Evolutionary conservation across 2,113 vertebrate genomes (phyloP), one percentile per base, ranked within the genome.

Genomic region (Triplophysa siluroides): DNA sequence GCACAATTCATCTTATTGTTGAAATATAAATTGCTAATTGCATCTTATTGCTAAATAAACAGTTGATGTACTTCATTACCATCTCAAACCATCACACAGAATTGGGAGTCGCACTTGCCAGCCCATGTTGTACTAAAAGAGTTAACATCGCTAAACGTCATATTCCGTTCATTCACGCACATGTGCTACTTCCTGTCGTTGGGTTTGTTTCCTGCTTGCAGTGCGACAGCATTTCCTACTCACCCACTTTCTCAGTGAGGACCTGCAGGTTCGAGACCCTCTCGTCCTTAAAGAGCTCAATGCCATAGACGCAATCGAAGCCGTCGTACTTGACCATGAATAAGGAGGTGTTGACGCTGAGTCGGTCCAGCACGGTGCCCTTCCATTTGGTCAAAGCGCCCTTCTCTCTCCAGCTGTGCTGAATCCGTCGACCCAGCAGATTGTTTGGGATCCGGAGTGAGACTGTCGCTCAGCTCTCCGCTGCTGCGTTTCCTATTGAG

Each of bases 301-400:
- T 94, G 87, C 93, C 93, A 0, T 94, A 94, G 80, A 94, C 90
- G 1, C 93, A 94, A 45, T 94, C 93, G 0, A 94, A 94, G 75
- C 93, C 93, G 16, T 94, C 93, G 43, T 94, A 94, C 84, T 94
- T 94, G 65, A 94, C 92, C 93, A 94, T 93, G 87, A 91, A 94
- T 68, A 94, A 92, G 1, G 90, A 93, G 47, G 58, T 89, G 88
- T 93, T 94, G 67, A 93, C 91, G 12, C 83, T 90, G 1, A 94
- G 89, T 13, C 93, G 92, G 88, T 94, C 93, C 84, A 94, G 85
- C 2, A 94, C 93, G 0, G 93, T 94, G 79, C 93, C 93, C 80
- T 94, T 94, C 93, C 93, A 94, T 83, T 92, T 92, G 78, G 93
- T 94, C 65, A 93, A 86, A 0, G 89, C 92, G 0, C 92, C 92